Evolutionary conservation across 2,797 vertebrate species (phyloP).

Genomic region (Protosalanx chinensis): DNA sequence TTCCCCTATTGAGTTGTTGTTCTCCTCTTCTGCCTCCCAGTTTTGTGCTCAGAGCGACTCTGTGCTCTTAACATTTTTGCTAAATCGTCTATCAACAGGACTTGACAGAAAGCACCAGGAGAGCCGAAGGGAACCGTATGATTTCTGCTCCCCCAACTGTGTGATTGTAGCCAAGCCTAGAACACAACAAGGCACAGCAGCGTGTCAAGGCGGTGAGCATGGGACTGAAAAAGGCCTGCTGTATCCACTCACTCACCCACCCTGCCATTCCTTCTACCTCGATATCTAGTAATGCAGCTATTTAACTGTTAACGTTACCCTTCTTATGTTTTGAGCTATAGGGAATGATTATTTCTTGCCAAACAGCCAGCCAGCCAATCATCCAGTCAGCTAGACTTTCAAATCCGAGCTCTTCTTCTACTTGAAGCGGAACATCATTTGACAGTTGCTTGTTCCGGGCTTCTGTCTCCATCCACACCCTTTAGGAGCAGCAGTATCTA

Average conservation of each 20-base stretch:
- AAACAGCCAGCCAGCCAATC: too few relatives aligned
- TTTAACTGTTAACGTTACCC: too few relatives aligned
- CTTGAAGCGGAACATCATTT: constrained; percentile 44
- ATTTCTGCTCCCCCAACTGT: background rate
- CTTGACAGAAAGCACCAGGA: background rate
- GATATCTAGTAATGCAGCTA: too few relatives aligned
- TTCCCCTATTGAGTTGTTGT: background rate
- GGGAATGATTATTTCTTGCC: too few relatives aligned
- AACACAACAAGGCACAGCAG: background rate
- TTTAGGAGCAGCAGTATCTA: constrained; percentile 48
- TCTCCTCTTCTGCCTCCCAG: background rate
- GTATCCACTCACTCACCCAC: too few relatives aligned
- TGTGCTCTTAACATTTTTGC: background rate
- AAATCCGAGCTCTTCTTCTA: too few relatives aligned
- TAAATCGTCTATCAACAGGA: background rate
- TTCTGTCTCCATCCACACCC: constrained; percentile 36
- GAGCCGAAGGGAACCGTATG: background rate
- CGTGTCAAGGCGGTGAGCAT: too few relatives aligned
- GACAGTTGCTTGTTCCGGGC: constrained; percentile 43
- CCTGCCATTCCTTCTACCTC: too few relatives aligned
- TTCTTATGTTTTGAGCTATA: too few relatives aligned
- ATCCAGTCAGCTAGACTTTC: too few relatives aligned
- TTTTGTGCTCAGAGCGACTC: background rate
- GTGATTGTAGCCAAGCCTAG: constrained; percentile 1
- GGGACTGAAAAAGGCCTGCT: too few relatives aligned